Evolutionary conservation across 2,888 invertebrate species (phyloP), one percentile per base, ranked within the genome.

Genomic region (Lordiphosa andalusiaca): DNA sequence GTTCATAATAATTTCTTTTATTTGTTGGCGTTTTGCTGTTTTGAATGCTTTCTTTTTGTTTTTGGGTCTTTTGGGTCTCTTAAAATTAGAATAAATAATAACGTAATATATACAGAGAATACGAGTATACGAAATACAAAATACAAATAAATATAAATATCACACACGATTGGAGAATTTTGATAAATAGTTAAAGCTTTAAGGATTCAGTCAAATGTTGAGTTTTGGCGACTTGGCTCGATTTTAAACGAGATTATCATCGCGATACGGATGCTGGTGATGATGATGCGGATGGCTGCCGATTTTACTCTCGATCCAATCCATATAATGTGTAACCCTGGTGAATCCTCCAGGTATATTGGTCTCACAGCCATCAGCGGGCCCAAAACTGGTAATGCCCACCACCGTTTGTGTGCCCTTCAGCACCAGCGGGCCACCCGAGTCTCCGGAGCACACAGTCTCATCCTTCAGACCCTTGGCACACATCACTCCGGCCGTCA

Each of bases 301-400:
- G 46, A 86, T 88, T 54, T 88, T 88, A 36, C 73, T 71, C 39
- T 76, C 75, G 42, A 89, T 89, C 89, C 89, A 89, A 61, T 86
- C 73, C 41, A 89, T 59, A 62, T 88, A 89, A 39, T 85, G 67
- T 2, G 88, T 87, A 3, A 89, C 87, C 23, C 89, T 72, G 0
- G 88, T 88, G 63, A 89, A 89, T 7, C 89, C 89, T 0, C 88
- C 88, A 2, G 89, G 86, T n/a, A 87, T 75, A 40, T 80, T 86
- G 6, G 84, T 86, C 50, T 88, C 86, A 63, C 89, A 89, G 0
- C 87, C 87, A 54, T 85, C 82, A 13, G 85, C 84, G 0, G 88
- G 87, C 0, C 89, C 89, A 52, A 89, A 89, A 50, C 89, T 89
- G 0, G 89, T 89, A 2, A 89, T 77, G 44, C 89, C 89, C 40